Evolutionary conservation across 37 sponge, comb jelly and placozoan genomes (phyloP), one percentile per base, ranked within the genome.

Genomic region (Amphimedon queenslandica): DNA sequence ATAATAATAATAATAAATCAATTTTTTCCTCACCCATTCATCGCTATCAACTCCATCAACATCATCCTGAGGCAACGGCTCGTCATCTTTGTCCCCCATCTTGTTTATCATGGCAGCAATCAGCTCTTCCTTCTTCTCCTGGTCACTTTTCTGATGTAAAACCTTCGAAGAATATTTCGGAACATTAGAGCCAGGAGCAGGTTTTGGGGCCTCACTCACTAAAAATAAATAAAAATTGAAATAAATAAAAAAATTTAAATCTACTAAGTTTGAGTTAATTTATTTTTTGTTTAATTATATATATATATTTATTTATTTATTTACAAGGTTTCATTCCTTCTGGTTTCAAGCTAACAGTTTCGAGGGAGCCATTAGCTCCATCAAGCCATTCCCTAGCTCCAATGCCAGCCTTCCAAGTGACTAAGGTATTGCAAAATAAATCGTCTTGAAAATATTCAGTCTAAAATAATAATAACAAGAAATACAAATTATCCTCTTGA

Each of bases 41-140:
- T 95, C 96, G 42, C 87, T 87, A 39, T 84, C 96, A 34, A 84
- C 88, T 23, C 96, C 96, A 27, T 95, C 96, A 86, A 88, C 78
- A 41, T 41, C 63, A 63, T 81, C 77, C 73, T 95, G 96, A 8
- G 92, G 89, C 1, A 95, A 85, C 39, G 92, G 86, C 11, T 83
- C 78, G 33, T 81, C 81, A 28, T 95, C 92, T 32, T 81, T 51
- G 30, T 91, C 96, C 1, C 71, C 71, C 96, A 95, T 84, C 36
- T 80, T 75, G 20, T 40, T 58, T 25, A 88, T 86, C 91, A 95
- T 91, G 33, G 89, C 96, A 0, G 82, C 55, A 28, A 95, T 37
- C 67, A 95, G 73, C 86, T 93, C 93, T 34, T 88, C 93, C 56
- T 88, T 93, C 80, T 88, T 93, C 73, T 93, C 85, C 25, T 81